Evolutionary conservation across 2,113 vertebrate species (phyloP).

Genomic region (Micromys minutus): DNA sequence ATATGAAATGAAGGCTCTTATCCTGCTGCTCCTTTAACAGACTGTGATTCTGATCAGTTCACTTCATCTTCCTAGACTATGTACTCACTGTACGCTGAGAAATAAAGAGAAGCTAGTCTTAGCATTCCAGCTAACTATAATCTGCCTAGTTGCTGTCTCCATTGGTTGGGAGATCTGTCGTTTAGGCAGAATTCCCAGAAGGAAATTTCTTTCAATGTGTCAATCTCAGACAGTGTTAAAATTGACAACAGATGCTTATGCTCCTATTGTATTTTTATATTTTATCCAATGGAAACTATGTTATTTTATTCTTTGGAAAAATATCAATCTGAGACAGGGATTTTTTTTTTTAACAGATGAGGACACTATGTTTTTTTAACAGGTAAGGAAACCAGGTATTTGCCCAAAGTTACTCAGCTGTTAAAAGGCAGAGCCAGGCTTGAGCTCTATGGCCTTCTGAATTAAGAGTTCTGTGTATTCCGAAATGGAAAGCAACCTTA

Average conservation of each 20-base stretch:
- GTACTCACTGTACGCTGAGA: neutral
- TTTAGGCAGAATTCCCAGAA: neutral
- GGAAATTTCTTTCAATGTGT: neutral
- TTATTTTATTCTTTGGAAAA: neutral
- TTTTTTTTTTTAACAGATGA: conserved; percentile 22
- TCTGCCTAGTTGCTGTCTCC: neutral
- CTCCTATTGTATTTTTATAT: neutral
- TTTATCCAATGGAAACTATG: neutral
- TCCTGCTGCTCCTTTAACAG: neutral
- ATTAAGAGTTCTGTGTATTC: neutral
- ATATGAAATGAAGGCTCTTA: neutral
- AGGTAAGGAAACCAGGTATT: conserved; percentile 28
- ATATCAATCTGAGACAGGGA: neutral
- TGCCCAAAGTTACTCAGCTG: neutral
- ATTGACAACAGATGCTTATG: neutral
- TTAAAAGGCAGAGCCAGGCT: conserved; percentile 13
- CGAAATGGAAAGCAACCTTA: neutral
- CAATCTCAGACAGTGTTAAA: neutral
- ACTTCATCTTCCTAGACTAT: neutral
- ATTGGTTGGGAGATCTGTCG: neutral
- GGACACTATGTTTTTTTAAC: neutral
- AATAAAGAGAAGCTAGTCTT: neutral
- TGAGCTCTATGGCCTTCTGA: conserved; percentile 8
- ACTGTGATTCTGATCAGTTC: neutral
- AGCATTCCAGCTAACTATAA: neutral